Evolutionary conservation across 1,140 invertebrate genomes (phyloP).

Genomic region (Nymphalis io): DNA sequence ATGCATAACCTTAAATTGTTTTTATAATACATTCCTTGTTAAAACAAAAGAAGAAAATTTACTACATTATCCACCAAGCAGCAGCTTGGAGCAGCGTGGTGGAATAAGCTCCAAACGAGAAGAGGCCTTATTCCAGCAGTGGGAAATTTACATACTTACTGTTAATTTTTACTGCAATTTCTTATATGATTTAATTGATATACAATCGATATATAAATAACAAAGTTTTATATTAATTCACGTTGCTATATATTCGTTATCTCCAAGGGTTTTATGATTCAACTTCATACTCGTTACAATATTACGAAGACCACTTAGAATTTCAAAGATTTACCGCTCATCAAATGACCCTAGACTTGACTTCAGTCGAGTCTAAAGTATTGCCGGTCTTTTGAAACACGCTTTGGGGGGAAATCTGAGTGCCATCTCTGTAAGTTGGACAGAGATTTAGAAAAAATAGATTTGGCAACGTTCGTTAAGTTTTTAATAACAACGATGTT

Average conservation of each 20-base stretch:
- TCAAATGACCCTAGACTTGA: slow-evolving; percentile 32
- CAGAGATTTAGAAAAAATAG: slow-evolving; percentile 19
- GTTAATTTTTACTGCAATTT: too few relatives aligned
- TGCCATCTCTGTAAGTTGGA: slow-evolving; percentile 29
- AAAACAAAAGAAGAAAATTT: too few relatives aligned
- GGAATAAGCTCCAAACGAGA: too few relatives aligned
- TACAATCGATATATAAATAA: too few relatives aligned
- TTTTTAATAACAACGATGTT: too few relatives aligned
- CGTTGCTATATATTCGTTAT: not conserved
- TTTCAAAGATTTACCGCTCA: slow-evolving; percentile 36
- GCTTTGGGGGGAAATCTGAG: slow-evolving; percentile 42
- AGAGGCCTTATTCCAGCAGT: too few relatives aligned
- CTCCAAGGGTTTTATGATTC: slow-evolving; percentile 11
- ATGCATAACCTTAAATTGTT: too few relatives aligned
- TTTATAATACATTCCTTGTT: too few relatives aligned
- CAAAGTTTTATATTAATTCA: not conserved
- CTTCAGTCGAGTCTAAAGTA: slow-evolving; percentile 16
- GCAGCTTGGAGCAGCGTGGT: too few relatives aligned
- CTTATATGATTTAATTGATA: too few relatives aligned
- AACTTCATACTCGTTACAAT: slow-evolving; percentile 28
- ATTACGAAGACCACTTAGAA: slow-evolving; percentile 32
- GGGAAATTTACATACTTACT: too few relatives aligned
- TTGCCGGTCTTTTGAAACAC: slow-evolving; percentile 39
- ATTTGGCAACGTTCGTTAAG: not conserved
- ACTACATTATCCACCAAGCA: too few relatives aligned